These are phyloP conservation scores for Lynx canadensis DNA, from an alignment of 2,113 vertebrate genomes.

Conservation along the genomic window DNA sequence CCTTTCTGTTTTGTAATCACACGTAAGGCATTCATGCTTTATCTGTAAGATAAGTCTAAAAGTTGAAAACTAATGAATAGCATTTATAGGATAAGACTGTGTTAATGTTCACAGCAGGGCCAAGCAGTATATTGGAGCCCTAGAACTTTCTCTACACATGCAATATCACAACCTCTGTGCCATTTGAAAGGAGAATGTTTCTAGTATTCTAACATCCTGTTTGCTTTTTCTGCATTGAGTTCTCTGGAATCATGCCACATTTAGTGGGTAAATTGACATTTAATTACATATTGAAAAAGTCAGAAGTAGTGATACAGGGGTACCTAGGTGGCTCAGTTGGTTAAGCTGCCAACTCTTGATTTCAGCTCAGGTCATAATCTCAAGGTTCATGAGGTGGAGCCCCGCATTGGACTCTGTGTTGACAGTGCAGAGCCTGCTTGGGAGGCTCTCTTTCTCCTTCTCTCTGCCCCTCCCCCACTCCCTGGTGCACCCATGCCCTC, in stretches of 20 bases:
- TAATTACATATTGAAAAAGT: constrained; percentile 32
- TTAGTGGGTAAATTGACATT: background rate
- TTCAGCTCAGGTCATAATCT: no score
- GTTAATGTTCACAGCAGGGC: constrained; percentile 13
- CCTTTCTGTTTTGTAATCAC: constrained; percentile 39
- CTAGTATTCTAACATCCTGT: background rate
- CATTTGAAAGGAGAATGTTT: background rate
- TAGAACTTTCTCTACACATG: background rate
- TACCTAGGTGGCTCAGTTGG: no score
- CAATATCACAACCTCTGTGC: background rate
- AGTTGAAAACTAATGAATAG: background rate
- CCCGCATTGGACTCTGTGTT: no score
- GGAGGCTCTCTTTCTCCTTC: no score
- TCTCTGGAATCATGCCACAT: background rate
- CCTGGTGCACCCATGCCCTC: no score
- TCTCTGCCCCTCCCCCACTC: no score
- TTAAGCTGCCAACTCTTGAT: no score
- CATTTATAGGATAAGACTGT: background rate
- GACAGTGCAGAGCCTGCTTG: no score
- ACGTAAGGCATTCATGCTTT: background rate
- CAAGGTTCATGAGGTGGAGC: no score
- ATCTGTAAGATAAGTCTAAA: background rate
- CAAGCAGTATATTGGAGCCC: background rate
- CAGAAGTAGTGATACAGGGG: background rate
- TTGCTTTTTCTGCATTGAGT: background rate